phyloP scores from a whole-genome alignment of 2,888 invertebrate genomes.

The Laspeyria flexula region DNA sequence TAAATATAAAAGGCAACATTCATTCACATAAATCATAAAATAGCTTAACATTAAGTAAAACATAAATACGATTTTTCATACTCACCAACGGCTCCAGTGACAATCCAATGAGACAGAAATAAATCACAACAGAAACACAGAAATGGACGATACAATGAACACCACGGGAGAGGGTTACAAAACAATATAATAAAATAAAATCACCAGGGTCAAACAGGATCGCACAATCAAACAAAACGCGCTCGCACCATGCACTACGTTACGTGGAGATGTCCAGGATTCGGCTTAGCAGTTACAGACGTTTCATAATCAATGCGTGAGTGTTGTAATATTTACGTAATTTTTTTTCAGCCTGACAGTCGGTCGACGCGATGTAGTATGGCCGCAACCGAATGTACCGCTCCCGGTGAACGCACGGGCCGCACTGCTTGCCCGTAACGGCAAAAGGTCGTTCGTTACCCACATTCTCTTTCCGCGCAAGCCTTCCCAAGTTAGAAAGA shows the following conservation, averaged over 20 bases:
- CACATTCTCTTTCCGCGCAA: conserved; percentile 87
- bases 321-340: conserved; percentile 85
- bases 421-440: conserved; percentile 84
- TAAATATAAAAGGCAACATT: not conserved
- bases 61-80: conserved; percentile 29
- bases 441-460: conserved; percentile 85
- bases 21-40: conserved; percentile 2
- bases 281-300: conserved; percentile 60
- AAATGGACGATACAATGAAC: conserved; percentile 62
- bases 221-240: conserved; percentile 72
- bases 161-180: conserved; percentile 68
- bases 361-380: conserved; percentile 66
- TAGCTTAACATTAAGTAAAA: conserved; percentile 2
- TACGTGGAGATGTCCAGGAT: conserved; percentile 48
- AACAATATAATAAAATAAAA: conserved; percentile 77
- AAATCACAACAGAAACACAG: conserved; percentile 78
- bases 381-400: conserved; percentile 57
- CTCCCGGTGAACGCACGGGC: conserved; percentile 80
- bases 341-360: conserved; percentile 80
- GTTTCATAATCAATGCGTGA: conserved; percentile 79
- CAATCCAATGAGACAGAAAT: conserved; percentile 77
- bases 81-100: conserved; percentile 72
- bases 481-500: conserved; percentile 80
- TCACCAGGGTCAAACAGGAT: conserved; percentile 78
- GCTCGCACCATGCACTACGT: conserved; percentile 55